Percentiles rank a stretch among this genome's conserved stretches.
Evolutionary conservation across 2,113 vertebrate genomes (phyloP).

Genomic region (Gopherus flavomarginatus): DNA sequence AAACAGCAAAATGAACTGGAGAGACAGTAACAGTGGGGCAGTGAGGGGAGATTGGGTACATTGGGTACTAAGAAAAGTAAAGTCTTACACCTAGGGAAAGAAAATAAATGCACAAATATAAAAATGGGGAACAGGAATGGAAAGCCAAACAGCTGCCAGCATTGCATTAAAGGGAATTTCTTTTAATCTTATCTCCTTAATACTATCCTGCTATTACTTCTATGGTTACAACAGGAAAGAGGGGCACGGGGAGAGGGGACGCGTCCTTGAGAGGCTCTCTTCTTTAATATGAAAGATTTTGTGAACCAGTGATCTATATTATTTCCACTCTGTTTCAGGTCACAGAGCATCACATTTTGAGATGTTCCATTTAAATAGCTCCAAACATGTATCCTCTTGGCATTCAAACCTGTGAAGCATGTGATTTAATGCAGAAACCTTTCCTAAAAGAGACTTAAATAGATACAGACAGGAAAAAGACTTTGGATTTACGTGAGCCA

Average conservation of each 20-base stretch:
- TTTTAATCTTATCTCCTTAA: constrained; percentile 4
- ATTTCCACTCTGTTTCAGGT: constrained; percentile 27
- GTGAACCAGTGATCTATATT: constrained; percentile 23
- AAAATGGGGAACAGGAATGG: background rate
- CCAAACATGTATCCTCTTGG: constrained; percentile 38
- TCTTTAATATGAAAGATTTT: constrained; percentile 14
- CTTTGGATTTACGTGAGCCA: constrained; percentile 46
- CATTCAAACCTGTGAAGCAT: background rate
- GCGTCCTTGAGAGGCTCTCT: background rate
- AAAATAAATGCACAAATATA: background rate
- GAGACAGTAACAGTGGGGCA: background rate
- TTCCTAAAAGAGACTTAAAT: constrained; percentile 58
- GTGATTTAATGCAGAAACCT: constrained; percentile 59
- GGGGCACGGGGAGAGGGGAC: background rate
- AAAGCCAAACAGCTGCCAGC: constrained; percentile 32
- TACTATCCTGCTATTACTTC: constrained; percentile 2
- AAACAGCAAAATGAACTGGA: background rate
- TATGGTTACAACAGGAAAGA: constrained; percentile 9
- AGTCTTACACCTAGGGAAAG: background rate
- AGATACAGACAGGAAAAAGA: constrained; percentile 59
- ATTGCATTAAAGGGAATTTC: background rate
- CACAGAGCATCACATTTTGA: constrained; percentile 51
- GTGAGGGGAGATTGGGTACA: background rate
- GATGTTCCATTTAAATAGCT: constrained; percentile 13
- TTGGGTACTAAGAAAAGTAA: background rate